Evolutionary conservation across 2,888 invertebrate species (phyloP), one percentile per base, ranked within the genome.

Genomic region (Cephus nigrinus): DNA sequence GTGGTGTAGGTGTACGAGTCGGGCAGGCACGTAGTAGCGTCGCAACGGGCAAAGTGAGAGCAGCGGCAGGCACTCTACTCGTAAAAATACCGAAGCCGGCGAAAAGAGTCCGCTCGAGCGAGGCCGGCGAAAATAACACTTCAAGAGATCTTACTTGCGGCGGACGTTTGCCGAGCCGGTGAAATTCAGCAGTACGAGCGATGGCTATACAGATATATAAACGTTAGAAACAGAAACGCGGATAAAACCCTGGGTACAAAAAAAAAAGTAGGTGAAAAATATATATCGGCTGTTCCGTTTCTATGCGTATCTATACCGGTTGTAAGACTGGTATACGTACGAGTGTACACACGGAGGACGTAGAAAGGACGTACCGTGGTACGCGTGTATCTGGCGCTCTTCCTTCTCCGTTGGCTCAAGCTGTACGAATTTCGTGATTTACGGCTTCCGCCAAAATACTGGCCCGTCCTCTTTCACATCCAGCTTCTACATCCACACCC

Each of bases 101-200:
- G 82, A 82, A 82, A 81, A 75, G 81, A 80, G 75, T 55, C 9
- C 76, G 73, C 55, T 75, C 76, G 76, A 75, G 68, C 76, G 78
- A 79, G 80, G 75, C 81, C 80, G 81, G 81, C 82, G 85, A 88
- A 88, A 88, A 88, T 88, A 88, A 88, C 86, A 87, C 87, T 86
- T 82, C 81, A 83, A 83, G 84, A 85, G 87, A 85, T 87, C 86
- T 88, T 86, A 86, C 85, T 88, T 85, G 83, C 81, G 74, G 77
- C 80, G 79, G 73, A 76, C 55, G 5, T 55, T 55, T 55, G 55
- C 55, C 55, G 55, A 55, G 55, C 55, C 55, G 55, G 55, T 55
- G 23, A 55, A 55, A 55, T 55, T 55, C 55, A 23, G 23, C 55
- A 55, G 9, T 55, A 55, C 23, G 23, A 55, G 55, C 2, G 55